A percentile compares a stretch with the other conserved stretches of the same genome.
phyloP scores from a whole-genome alignment of 2,113 vertebrate genomes.

The Lagopus leucura region DNA sequence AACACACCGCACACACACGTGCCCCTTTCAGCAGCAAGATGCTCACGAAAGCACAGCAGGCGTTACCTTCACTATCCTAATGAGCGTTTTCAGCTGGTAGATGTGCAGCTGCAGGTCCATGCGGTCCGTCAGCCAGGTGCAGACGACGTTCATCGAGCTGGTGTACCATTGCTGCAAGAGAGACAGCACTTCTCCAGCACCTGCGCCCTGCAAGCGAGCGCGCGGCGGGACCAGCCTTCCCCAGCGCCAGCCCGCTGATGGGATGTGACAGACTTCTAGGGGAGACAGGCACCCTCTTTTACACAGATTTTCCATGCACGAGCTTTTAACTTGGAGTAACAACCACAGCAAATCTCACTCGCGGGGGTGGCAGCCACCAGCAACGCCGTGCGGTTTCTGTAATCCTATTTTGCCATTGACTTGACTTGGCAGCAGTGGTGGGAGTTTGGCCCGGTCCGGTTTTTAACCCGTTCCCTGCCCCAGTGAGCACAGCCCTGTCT shows the following conservation, averaged over 20 bases:
- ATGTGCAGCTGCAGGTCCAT: constrained; percentile 99
- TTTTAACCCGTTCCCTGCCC: neutral
- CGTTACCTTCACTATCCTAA: constrained; percentile 97
- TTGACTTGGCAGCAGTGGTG: neutral
- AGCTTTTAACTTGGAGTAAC: neutral
- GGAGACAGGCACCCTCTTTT: neutral
- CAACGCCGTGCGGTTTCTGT: accelerated
- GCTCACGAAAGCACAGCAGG: neutral
- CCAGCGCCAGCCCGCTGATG: neutral
- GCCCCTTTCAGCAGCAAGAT: neutral
- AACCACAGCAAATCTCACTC: neutral
- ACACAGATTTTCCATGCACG: neutral
- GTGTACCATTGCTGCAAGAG: constrained; percentile 99
- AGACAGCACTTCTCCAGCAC: constrained; percentile 93
- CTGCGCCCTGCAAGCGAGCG: constrained; percentile 11
- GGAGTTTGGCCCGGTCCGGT: neutral
- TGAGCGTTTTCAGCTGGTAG: constrained; percentile 99
- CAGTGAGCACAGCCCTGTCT: neutral
- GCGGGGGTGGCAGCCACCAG: neutral
- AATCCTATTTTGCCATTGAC: neutral
- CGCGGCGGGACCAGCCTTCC: neutral
- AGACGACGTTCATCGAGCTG: constrained; percentile 97
- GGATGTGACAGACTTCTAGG: neutral
- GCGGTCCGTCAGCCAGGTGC: constrained; percentile 98
- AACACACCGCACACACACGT: accelerated